Evolutionary conservation across 2,888 invertebrate genomes (phyloP), one percentile per base, ranked within the genome.

Genomic region (Stenodema calcarata): DNA sequence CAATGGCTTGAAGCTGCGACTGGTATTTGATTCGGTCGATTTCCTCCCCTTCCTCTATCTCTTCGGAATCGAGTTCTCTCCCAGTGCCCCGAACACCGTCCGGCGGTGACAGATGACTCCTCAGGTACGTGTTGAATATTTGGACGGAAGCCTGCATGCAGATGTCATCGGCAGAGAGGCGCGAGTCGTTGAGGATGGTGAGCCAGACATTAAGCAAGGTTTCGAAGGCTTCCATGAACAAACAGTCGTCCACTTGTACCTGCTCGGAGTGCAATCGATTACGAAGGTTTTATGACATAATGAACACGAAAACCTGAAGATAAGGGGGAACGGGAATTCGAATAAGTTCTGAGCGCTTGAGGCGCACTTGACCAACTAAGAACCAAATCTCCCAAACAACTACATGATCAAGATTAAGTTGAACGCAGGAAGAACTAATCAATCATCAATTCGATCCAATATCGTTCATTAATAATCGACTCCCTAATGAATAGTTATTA

Each of bases 111-210:
- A 98, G 91, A 91, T 97, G 95, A 90, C 94, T 95, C 90, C 95
- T 94, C 75, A 97, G 91, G 90, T 96, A 97, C 1, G 94, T 94
- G 90, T 96, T 95, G 90, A 97, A 96, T 88, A 97, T 94, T 91
- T 94, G 92, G 14, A 91, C 90, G 7, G 92, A 92, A 83, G 91
- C 91, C 91, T 90, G 91, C 91, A 90, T 91, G 90, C 87, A 93
- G 88, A 92, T 91, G 80, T 92, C 91, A 18, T 90, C 89, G 47
- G 92, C 91, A 70, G 91, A 91, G 14, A 84, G n/a, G 2, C 44
- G 0, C 3, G 12, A 12, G 0, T 3, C 18, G 4, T 16, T 11
- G 14, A 94, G 90, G 70, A 95, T 91, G 75, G 92, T 92, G 73
- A 93, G 92, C 95, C 95, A 95, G 0, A 94, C 93, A 89, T 94